A percentile compares a stretch with the other conserved stretches of the same genome.
phyloP scores from a whole-genome alignment of 1,140 invertebrate genomes.

The Bemisia tabaci region DNA sequence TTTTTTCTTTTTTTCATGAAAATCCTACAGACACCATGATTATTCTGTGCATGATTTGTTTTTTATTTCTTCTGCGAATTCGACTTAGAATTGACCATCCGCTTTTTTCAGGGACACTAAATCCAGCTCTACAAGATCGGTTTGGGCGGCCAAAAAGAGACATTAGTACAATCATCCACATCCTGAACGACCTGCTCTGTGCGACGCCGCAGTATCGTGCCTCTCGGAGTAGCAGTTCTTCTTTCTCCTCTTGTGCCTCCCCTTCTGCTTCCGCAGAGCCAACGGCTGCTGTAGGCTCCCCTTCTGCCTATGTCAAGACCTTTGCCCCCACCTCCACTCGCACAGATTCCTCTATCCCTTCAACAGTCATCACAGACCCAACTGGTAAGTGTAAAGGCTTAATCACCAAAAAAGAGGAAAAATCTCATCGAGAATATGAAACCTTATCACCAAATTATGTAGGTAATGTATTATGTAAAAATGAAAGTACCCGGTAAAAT shows the following conservation, averaged over 20 bases:
- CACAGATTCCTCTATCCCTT: slow-evolving; percentile 10
- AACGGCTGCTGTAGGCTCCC: neutral
- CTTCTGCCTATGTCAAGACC: neutral
- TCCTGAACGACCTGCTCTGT: slow-evolving; percentile 83
- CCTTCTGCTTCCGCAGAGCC: slow-evolving; percentile 1
- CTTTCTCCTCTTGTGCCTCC: slow-evolving; percentile 11
- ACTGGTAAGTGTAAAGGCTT: too few species aligned
- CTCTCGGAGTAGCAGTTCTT: slow-evolving; percentile 22
- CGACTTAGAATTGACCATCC: too few species aligned
- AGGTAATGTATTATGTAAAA: too few species aligned
- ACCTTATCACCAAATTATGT: too few species aligned
- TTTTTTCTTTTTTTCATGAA: too few species aligned
- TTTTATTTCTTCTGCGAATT: too few species aligned
- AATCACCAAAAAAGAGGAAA: too few species aligned
- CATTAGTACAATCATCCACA: slow-evolving; percentile 89
- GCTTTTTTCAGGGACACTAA: slow-evolving; percentile 63
- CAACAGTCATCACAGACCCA: slow-evolving; percentile 6
- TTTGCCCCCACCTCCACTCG: slow-evolving; percentile 3
- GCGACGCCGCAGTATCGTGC: slow-evolving; percentile 52
- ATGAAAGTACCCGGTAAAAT: too few species aligned
- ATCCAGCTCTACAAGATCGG: slow-evolving; percentile 83
- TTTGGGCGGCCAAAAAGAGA: slow-evolving; percentile 79
- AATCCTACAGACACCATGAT: too few species aligned
- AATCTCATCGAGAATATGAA: too few species aligned
- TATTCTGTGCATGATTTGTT: too few species aligned